A percentile compares a stretch with the other conserved stretches of the same genome.
phyloP scores from a whole-genome alignment of 2,888 invertebrate species.

The Diplazon laetatorius region DNA sequence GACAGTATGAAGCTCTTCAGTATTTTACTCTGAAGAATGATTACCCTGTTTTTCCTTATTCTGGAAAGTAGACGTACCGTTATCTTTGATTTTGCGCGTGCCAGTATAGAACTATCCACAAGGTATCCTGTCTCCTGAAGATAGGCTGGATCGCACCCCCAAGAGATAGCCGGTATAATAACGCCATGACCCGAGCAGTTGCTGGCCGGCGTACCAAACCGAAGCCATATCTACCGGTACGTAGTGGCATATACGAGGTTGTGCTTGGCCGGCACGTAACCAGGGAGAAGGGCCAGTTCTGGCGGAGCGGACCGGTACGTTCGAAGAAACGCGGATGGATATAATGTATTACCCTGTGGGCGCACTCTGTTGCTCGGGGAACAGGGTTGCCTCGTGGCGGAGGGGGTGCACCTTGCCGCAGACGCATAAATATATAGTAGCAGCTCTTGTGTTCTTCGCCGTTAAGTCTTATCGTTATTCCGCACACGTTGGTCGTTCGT shows the following conservation, averaged over 20 bases:
- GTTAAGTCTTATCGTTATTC: slow-evolving; percentile 80
- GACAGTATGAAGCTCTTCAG: background rate
- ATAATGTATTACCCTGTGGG: slow-evolving; percentile 64
- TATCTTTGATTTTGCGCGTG: slow-evolving; percentile 22
- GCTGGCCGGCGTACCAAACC: slow-evolving; percentile 56
- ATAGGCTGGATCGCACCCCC: background rate
- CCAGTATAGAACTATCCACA: slow-evolving; percentile 28
- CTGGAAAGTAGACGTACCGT: background rate
- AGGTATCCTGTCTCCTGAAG: slow-evolving; percentile 6
- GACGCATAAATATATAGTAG: slow-evolving; percentile 62
- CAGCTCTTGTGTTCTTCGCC: slow-evolving; percentile 65
- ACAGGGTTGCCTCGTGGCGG: too few species aligned
- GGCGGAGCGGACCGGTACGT: slow-evolving; percentile 45
- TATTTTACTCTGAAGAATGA: background rate
- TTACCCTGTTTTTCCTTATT: background rate
- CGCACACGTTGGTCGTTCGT: slow-evolving; percentile 79
- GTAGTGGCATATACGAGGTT: slow-evolving; percentile 9
- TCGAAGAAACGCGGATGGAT: slow-evolving; percentile 72
- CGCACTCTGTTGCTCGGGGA: slow-evolving; percentile 57
- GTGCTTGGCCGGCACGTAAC: slow-evolving; percentile 52
- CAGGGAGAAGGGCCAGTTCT: slow-evolving; percentile 8
- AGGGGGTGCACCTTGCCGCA: slow-evolving; percentile 46
- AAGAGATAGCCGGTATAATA: slow-evolving; percentile 25
- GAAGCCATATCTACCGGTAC: slow-evolving; percentile 35
- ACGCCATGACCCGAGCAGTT: slow-evolving; percentile 39